Evolutionary conservation across 2,113 vertebrate species (phyloP), one percentile per base, ranked within the genome.

Genomic region (Salvelinus fontinalis): DNA sequence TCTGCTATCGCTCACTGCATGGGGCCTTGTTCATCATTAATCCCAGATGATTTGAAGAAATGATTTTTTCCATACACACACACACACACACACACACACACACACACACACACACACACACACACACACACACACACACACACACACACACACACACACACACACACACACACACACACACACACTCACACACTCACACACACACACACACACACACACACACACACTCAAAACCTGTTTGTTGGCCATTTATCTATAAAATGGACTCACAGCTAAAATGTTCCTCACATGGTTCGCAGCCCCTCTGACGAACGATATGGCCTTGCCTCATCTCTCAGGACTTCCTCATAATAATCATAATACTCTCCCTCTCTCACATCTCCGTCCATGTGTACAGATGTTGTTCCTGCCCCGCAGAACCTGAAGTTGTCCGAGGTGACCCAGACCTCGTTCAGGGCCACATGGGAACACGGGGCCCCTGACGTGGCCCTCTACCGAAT

Each of bases 401-500:
- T 93, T 9, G 97, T 99, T 81, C 98, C 98, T 57, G 93, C 98
- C 3, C 97, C 98, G 2, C 92, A 90, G 75, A 95, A 97, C 89
- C 92, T 99, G 70, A 90, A 51, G 80, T 94, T 97, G 80, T 96
- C 96, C 0, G 95, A 97, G 2, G 90, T 97, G 67, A 95, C 93
- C 26, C 93, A 94, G 0, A 94, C 92, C 57, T 96, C 95, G 24
- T 99, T 99, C 91, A 92, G 94, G 84, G 95, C 88, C 34, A 94
- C 94, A 0, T 99, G 98, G 98, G 94, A 97, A 29, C 97, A 99
- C 20, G 97, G 96, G 24, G 98, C 96, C 73, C 89, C 95, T 0
- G 97, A 99, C 65, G 97, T 99, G 5, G 92, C 95, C 75, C 91
- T 99, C 0, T 99, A 99, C 73, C 95, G 97, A 76, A 81, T 99